phyloP scores from a whole-genome alignment of 2,888 invertebrate species.

The Siphonodentalium dalli region DNA sequence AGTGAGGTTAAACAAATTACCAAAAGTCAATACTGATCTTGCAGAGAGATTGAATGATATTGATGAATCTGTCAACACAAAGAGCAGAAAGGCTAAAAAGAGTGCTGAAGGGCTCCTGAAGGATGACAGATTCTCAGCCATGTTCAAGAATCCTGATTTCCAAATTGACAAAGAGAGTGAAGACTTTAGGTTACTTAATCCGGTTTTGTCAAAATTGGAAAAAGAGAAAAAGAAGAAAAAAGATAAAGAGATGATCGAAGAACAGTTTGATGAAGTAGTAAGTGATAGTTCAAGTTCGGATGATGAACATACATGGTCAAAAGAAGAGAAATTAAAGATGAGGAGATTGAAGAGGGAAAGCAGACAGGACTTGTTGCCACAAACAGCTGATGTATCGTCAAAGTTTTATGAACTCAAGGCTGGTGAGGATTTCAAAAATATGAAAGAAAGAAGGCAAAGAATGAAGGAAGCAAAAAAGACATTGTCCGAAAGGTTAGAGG shows the following conservation, averaged over 20 bases:
- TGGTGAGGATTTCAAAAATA: constrained; percentile 69
- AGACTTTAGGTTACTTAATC: constrained; percentile 85
- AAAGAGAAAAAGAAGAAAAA: constrained; percentile 66
- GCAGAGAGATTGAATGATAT: constrained; percentile 84
- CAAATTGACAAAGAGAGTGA: constrained; percentile 87
- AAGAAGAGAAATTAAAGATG: constrained; percentile 32
- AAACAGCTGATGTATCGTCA: constrained; percentile 53
- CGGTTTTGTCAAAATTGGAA: constrained; percentile 83
- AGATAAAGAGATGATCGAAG: constrained; percentile 28
- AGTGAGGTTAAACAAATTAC: constrained; percentile 71
- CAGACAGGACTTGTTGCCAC: constrained; percentile 33
- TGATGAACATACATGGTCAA: constrained; percentile 78
- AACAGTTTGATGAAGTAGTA: constrained; percentile 48
- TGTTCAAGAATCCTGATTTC: constrained; percentile 93
- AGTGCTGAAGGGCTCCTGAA: constrained; percentile 71
- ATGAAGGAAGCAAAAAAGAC: constrained; percentile 69
- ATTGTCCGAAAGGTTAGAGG: constrained; percentile 77
- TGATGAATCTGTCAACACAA: constrained; percentile 65
- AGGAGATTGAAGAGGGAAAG: constrained; percentile 64
- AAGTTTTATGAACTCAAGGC: constrained; percentile 73
- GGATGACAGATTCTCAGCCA: constrained; percentile 86
- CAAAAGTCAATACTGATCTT: constrained; percentile 87
- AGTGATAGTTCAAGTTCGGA: constrained; percentile 75
- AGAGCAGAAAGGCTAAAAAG: constrained; percentile 18
- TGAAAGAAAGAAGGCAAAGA: constrained; percentile 35